Conservation (phyloP, 2,888 invertebrate genomes). For the Xestoiulus laeticollis region DNA sequence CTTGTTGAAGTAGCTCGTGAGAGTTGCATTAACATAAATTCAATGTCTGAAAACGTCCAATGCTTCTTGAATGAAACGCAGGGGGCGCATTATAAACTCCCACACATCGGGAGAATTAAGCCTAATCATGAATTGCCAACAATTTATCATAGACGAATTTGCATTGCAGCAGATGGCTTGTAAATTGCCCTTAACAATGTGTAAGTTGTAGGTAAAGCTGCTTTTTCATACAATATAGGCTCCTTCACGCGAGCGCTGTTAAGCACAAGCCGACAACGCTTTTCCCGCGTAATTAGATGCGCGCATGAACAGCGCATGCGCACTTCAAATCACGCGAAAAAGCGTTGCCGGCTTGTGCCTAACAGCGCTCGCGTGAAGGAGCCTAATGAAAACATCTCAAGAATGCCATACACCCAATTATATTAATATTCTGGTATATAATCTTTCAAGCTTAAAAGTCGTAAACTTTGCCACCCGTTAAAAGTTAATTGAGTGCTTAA, state of each 20-base stretch:
- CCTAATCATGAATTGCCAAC: slow-evolving; percentile 6
- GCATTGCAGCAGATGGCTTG: background rate
- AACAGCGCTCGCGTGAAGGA: too few relatives aligned
- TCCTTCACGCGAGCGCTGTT: too few relatives aligned
- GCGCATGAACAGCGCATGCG: too few relatives aligned
- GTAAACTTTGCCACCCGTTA: background rate
- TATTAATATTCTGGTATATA: background rate
- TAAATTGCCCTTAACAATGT: background rate
- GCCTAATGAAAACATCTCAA: background rate
- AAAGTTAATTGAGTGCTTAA: background rate
- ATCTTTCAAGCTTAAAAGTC: background rate
- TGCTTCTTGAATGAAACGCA: background rate
- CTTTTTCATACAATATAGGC: background rate
- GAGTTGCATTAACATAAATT: background rate
- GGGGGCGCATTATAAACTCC: background rate
- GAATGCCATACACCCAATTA: background rate
- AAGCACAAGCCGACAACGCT: too few relatives aligned
- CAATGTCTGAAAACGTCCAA: background rate
- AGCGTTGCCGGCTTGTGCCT: too few relatives aligned
- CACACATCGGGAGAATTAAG: background rate
- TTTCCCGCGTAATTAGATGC: too few relatives aligned
- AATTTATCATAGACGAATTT: background rate
- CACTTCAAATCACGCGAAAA: too few relatives aligned
- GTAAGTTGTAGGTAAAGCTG: background rate
- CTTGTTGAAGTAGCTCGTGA: background rate